Evolutionary conservation across 2,113 vertebrate genomes (phyloP).

Genomic region (Hemiprocne comata): DNA sequence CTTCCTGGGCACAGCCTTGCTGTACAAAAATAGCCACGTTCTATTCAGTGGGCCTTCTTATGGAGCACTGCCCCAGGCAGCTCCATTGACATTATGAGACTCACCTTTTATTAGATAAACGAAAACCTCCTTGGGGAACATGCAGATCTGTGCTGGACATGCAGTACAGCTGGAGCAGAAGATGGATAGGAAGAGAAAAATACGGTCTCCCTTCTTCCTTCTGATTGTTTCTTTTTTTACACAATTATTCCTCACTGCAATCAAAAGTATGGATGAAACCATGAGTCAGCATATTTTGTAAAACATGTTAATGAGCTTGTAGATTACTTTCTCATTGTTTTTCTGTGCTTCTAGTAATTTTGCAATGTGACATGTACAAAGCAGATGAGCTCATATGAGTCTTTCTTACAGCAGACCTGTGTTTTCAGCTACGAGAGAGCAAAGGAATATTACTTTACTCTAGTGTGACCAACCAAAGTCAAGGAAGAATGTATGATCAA

Average conservation of each 20-base stretch:
- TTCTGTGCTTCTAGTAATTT: neutral
- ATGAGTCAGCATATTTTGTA: neutral
- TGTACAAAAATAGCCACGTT: neutral
- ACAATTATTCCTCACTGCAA: neutral
- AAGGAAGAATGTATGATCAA: neutral
- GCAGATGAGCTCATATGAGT: neutral
- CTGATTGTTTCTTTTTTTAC: neutral
- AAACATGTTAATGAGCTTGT: neutral
- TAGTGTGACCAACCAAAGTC: neutral
- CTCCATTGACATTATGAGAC: neutral
- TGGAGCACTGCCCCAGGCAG: neutral
- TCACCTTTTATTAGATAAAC: neutral
- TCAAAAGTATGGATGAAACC: neutral
- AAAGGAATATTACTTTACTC: neutral
- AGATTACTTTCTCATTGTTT: neutral
- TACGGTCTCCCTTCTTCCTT: neutral
- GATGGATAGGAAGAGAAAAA: neutral
- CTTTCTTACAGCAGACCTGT: neutral
- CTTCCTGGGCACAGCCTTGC: neutral
- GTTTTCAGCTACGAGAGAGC: neutral
- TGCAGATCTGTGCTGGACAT: neutral
- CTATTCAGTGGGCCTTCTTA: neutral
- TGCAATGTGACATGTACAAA: accelerated
- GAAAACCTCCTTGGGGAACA: neutral
- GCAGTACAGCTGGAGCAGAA: neutral